Conservation (phyloP, 1,140 invertebrate genomes). For the Gerris buenoi region DNA sequence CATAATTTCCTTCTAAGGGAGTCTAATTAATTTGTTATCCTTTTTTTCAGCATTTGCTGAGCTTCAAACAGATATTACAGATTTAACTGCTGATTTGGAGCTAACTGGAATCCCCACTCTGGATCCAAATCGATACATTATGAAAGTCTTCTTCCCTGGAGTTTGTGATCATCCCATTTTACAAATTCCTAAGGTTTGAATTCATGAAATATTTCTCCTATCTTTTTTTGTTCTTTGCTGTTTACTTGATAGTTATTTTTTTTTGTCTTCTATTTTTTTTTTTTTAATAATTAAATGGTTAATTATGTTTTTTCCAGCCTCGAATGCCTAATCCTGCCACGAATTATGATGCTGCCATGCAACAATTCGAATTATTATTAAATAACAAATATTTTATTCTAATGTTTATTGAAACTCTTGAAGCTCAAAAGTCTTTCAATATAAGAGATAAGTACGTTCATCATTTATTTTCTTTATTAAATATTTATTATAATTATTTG, state of each 20-base stretch:
- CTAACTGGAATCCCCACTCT: constrained; percentile 89
- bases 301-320: constrained; percentile 31
- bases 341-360: constrained; percentile 83
- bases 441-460: constrained; percentile 66
- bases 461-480: constrained; percentile 7
- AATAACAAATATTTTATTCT: constrained; percentile 87
- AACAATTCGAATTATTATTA: constrained; percentile 84
- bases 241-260: too few species aligned
- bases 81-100: constrained; percentile 88
- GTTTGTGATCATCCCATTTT: constrained; percentile 82
- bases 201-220: too few species aligned
- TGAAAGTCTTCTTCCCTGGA: constrained; percentile 96
- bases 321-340: constrained; percentile 60
- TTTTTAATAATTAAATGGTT: too few species aligned
- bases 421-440: constrained; percentile 78
- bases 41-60: constrained; percentile 77
- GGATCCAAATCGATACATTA: constrained; percentile 91
- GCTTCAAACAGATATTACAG: constrained; percentile 97
- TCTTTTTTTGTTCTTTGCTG: too few species aligned
- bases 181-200: constrained; percentile 54
- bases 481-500: constrained; percentile 1
- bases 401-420: constrained; percentile 83
- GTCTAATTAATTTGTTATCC: too few species aligned
- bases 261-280: too few species aligned
- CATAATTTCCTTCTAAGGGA: too few species aligned